Evolutionary conservation across 2,797 vertebrate species (phyloP).

Genomic region (Chelmon rostratus): DNA sequence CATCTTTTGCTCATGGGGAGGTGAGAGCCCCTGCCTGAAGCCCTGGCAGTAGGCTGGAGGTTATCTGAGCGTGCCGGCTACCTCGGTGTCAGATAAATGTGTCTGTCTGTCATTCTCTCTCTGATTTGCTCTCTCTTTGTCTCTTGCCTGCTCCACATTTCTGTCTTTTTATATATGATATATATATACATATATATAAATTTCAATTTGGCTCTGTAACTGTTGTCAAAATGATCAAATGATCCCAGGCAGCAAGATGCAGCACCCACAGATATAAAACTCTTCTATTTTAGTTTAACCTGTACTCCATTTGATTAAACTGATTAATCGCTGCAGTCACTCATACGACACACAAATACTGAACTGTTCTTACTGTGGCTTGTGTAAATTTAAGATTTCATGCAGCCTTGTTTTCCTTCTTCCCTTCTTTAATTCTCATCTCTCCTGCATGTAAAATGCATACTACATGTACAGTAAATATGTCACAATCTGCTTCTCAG

Average conservation of each 20-base stretch:
- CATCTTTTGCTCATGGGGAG: conserved; percentile 12
- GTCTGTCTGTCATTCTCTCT: conserved; percentile 29
- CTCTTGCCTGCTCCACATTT: neutral
- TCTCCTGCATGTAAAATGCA: neutral
- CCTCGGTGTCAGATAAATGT: conserved; percentile 44
- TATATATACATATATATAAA: neutral
- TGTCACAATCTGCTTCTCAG: neutral
- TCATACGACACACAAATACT: neutral
- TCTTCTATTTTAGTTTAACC: neutral
- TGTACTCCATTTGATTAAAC: neutral
- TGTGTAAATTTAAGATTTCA: neutral
- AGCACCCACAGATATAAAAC: neutral
- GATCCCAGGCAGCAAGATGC: neutral
- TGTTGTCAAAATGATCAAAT: neutral
- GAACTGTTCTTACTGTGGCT: neutral
- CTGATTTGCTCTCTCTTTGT: conserved; percentile 17
- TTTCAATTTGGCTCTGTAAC: neutral
- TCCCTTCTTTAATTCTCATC: neutral
- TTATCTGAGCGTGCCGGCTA: conserved; percentile 44
- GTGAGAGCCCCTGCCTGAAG: conserved; percentile 39
- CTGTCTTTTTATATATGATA: conserved; percentile 11
- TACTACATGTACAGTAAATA: neutral
- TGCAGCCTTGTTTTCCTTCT: neutral
- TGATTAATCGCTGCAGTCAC: neutral
- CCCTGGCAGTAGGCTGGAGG: conserved; percentile 53